phyloP scores from a whole-genome alignment of 2,888 invertebrate species.

The Hesperia comma region DNA sequence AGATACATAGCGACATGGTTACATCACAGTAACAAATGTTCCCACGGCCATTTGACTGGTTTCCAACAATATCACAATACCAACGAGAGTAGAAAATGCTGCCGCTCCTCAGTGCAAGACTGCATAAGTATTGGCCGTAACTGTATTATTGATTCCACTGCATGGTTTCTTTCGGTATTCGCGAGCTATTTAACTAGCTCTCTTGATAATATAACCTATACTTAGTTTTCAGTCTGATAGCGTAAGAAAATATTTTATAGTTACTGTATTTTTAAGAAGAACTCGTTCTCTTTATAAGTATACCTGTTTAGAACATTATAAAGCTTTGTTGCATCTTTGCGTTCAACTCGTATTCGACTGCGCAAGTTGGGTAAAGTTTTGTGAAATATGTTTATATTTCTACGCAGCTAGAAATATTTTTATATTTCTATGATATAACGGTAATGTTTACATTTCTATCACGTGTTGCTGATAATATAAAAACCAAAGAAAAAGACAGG shows the following conservation, averaged over 20 bases:
- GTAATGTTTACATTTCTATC: conserved; percentile 22
- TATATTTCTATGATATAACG: conserved; percentile 6
- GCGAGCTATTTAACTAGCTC: conserved; percentile 2
- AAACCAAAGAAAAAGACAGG: conserved; percentile 34
- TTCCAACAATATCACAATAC: conserved; percentile 18
- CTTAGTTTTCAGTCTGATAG: conserved; percentile 30
- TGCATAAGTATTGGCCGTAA: conserved; percentile 10
- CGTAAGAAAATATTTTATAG: conserved; percentile 24
- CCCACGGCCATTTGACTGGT: not conserved
- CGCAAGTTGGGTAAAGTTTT: conserved; percentile 17
- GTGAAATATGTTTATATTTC: conserved; percentile 18
- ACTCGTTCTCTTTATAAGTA: conserved; percentile 25
- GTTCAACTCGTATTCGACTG: conserved; percentile 4
- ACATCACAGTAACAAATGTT: conserved; percentile 11
- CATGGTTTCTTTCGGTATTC: conserved; percentile 1
- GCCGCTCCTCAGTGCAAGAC: not conserved
- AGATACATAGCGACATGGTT: conserved; percentile 10
- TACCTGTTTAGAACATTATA: conserved; percentile 2
- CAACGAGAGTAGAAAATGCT: not conserved
- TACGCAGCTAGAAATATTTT: conserved; percentile 14
- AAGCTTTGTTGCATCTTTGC: conserved; percentile 20
- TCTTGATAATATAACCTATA: conserved; percentile 15
- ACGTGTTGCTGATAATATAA: conserved; percentile 17
- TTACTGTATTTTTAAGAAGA: conserved; percentile 16
- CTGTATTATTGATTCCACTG: not conserved